Evolutionary conservation across 2,113 vertebrate species (phyloP).

Genomic region (Oreamnos americanus): DNA sequence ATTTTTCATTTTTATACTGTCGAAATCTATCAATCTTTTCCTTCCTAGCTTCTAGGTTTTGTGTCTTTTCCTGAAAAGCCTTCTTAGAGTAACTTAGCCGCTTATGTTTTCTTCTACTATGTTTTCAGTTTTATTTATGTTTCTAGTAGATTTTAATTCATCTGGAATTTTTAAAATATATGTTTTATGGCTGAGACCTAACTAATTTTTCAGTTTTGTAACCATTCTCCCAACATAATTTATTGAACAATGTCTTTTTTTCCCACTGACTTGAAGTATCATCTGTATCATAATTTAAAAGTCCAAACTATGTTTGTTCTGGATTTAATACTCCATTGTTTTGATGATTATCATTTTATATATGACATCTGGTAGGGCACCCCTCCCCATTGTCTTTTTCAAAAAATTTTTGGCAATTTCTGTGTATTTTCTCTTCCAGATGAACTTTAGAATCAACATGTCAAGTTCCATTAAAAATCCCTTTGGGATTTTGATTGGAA

Average conservation of each 20-base stretch:
- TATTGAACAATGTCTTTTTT: background rate
- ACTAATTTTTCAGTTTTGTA: conserved; percentile 1
- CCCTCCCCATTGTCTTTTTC: conserved; percentile 53
- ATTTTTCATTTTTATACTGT: conserved; percentile 50
- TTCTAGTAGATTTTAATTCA: conserved; percentile 48
- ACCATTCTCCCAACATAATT: conserved; percentile 35
- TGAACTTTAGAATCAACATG: conserved; percentile 73
- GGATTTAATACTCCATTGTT: conserved; percentile 31
- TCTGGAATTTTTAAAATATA: background rate
- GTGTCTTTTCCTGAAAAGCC: conserved; percentile 5
- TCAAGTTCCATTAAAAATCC: conserved; percentile 76
- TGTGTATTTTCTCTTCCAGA: conserved; percentile 76
- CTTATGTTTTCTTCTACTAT: background rate
- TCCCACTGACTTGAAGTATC: conserved; percentile 14
- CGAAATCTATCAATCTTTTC: background rate
- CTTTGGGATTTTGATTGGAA: conserved; percentile 76
- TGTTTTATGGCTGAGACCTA: background rate
- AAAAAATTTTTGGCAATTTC: conserved; percentile 63
- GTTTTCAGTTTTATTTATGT: conserved; percentile 36
- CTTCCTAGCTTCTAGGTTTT: conserved; percentile 6
- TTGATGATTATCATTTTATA: conserved; percentile 52
- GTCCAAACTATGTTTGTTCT: conserved; percentile 33
- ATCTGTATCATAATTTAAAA: conserved; percentile 35
- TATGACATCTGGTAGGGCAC: conserved; percentile 47
- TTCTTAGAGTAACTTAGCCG: background rate